Percentiles rank a stretch among this genome's conserved stretches.
Conservation (phyloP, 2,797 vertebrate genomes). For the Xiphorhynchus erythropygius region DNA sequence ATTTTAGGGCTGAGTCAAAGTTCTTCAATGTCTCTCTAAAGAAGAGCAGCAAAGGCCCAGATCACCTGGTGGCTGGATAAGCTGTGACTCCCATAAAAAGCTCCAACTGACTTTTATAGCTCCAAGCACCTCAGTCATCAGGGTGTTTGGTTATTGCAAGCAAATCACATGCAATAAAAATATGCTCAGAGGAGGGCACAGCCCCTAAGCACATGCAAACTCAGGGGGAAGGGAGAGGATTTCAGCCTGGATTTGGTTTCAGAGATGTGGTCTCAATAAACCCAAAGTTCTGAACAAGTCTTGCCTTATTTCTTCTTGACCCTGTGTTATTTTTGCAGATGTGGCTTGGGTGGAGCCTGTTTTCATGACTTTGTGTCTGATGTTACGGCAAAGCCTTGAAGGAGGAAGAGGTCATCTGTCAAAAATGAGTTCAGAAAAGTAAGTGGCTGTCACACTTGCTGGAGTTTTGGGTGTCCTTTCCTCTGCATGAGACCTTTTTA, state of each 20-base stretch:
- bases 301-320: rapidly evolving
- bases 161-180: not conserved
- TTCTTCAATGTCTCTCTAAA: not conserved
- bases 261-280: not conserved
- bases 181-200: not conserved
- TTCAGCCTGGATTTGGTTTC: not conserved
- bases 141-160: not conserved
- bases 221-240: not conserved
- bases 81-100: not conserved
- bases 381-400: not conserved
- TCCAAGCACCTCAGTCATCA: rapidly evolving
- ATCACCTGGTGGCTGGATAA: not conserved
- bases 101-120: not conserved
- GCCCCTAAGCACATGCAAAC: not conserved
- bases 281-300: not conserved
- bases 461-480: not conserved
- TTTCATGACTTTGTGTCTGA: not conserved
- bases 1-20: not conserved
- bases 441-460: rapidly evolving
- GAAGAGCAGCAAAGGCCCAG: not conserved
- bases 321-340: not conserved
- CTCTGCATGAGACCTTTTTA: not conserved
- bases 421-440: not conserved
- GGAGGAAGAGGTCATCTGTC: not conserved
- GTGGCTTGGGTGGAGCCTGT: not conserved